phyloP scores from a whole-genome alignment of 2,888 invertebrate species.

The Chaetogeoica ovagalla region DNA sequence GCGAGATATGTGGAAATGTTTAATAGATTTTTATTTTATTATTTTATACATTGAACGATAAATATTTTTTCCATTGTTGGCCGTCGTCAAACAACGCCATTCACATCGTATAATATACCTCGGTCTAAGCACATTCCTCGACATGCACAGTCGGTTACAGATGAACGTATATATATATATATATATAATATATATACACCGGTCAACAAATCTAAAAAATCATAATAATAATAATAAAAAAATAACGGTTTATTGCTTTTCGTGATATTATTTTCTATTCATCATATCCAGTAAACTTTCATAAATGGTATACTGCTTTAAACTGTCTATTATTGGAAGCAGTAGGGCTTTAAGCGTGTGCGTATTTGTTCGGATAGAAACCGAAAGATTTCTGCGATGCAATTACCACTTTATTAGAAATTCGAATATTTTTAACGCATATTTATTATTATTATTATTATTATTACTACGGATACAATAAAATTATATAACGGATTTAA shows the following conservation, averaged over 20 bases:
- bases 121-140: constrained; percentile 26
- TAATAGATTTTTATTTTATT: neutral
- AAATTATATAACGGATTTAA: no score
- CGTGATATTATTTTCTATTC: neutral
- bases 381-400: no score
- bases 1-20: neutral
- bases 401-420: no score
- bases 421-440: no score
- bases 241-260: neutral
- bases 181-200: no score
- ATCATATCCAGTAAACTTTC: neutral
- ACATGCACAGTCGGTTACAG: constrained; percentile 34
- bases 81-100: constrained; percentile 8
- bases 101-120: neutral
- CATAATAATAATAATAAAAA: neutral
- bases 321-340: no score
- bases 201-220: constrained; percentile 1
- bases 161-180: neutral
- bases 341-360: no score
- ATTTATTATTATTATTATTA: no score
- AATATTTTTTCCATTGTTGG: constrained; percentile 17
- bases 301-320: neutral
- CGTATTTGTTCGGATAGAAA: no score
- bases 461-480: no score
- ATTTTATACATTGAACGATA: constrained; percentile 1